Evolutionary conservation across 2,888 invertebrate species (phyloP), one percentile per base, ranked within the genome.

Genomic region (Abrostola triplasia): DNA sequence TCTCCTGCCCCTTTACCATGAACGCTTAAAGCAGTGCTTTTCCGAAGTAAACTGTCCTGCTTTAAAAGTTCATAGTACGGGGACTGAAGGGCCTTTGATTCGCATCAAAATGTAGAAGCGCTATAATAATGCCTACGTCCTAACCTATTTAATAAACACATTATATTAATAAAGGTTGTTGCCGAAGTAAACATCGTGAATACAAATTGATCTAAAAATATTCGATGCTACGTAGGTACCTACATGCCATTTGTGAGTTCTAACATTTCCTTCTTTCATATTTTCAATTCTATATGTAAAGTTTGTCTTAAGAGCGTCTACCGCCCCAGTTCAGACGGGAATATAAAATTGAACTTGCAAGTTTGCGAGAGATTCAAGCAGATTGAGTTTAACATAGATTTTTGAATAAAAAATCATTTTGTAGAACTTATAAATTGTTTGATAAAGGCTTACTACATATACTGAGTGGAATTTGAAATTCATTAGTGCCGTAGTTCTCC

Each of bases 201-300:
- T 8, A 52, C 24, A 0, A 0, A 51, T 12, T 7, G 0, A 55
- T 40, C 36, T 5, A 49, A 53, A 54, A 38, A 6, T 7, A 47
- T 47, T 13, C 44, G 12, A 36, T 56, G 5, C 8, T 35, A 38
- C 24, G 50, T 35, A 53, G 1, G 12, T 38, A 59, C 5, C 8
- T 35, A 38, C 37, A 54, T 50, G 5, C 47, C 13, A 53, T 57
- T 8, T 48, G 13, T 55, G 67, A 57, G 53, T 12, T 24, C 42
- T 58, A 12, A 37, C 41, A 58, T 54, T 59, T 57, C 11, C 35
- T 49, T 36, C 38, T 44, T 64, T 42, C 38, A 57, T 64, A 60
- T 65, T 74, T 60, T 70, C 47, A 60, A 53, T 65, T 59, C 41
- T 13, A 49, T 59, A 70, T 47, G 41, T 47, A 50, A 75, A 75